These are phyloP conservation scores for Butastur rufipennis DNA, from an alignment of 2,113 vertebrate species.

Conservation along the genomic window DNA sequence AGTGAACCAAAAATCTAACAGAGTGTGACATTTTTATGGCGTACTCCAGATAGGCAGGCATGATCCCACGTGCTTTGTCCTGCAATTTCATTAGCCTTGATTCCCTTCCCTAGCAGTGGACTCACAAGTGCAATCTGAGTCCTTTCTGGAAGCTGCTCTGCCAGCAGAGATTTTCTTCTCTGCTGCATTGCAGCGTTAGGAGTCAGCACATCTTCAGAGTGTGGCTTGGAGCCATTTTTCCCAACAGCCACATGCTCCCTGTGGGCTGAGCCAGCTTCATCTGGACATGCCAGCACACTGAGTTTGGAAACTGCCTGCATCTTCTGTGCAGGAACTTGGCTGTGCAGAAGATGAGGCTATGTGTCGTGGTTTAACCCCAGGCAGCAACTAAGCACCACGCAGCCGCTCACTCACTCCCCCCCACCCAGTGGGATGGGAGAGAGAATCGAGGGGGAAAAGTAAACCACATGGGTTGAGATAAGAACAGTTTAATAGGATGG, in stretches of 20 bases:
- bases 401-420: too few relatives aligned
- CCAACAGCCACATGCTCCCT: neutral
- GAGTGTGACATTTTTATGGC: neutral
- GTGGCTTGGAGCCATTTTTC: neutral
- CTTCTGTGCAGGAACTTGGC: neutral
- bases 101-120: neutral
- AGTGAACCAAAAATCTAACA: neutral
- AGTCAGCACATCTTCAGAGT: neutral
- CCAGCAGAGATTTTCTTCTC: neutral
- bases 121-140: neutral
- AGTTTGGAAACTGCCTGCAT: neutral
- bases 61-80: neutral
- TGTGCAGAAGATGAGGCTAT: neutral
- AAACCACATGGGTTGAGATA: too few relatives aligned
- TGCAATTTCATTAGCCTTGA: neutral
- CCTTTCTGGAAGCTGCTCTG: neutral
- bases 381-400: too few relatives aligned
- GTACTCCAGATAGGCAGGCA: neutral
- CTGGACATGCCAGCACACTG: neutral
- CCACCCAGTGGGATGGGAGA: too few relatives aligned
- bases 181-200: neutral
- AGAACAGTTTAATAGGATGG: too few relatives aligned
- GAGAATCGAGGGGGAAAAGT: too few relatives aligned
- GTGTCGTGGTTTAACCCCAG: too few relatives aligned
- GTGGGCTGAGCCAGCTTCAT: neutral